Base-by-base conservation (phyloP, 2,113 vertebrate species). In the Manacus vitellinus region DNA sequence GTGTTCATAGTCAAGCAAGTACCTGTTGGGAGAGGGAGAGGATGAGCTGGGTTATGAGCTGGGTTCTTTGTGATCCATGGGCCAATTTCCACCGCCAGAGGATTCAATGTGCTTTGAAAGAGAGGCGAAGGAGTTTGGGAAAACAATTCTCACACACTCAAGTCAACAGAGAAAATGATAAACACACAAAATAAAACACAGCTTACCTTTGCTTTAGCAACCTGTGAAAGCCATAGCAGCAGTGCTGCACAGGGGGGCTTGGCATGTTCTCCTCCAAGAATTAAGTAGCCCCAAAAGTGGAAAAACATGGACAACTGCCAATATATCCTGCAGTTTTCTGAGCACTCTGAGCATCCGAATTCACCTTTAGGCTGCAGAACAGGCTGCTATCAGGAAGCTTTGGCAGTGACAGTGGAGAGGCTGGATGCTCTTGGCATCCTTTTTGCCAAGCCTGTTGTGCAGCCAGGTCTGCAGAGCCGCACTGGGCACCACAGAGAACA, bases 401-500 rank as follows among this genome's bases (percentile, higher is more conserved):
- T 93, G 92, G 89, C 92, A 94, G 75, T 9, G n/a, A 37, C 5
- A 5, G 46, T 0, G 0, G 88, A 82, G 71, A 77, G 49, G 49
- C 70, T 52, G 75, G 92, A 92, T 55, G 82, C 35, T 77, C 67
- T 74, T 96, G 95, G 94, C 92, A 92, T 31, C 77, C 80, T 23
- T 71, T 81, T 83, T 59, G 82, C 92, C 35, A 85, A 66, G 67
- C 21, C 82, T 55, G 10, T 95, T 80, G 74, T 88, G 59, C 46
- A 49, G 72, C 31, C 0, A 0, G 59, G 30, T 67, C 81, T 0
- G 0, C 43, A 70, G 79, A 63, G 72, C 85, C 2, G 2, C 1
- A 4, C 35, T 41, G 82, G 62, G 41, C 43, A 44, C 44, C 25
- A 2, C 6, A 25, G 31, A 73, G 62, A 95, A 91, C 88, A 96